Evolutionary conservation across 1,140 invertebrate genomes (phyloP), one percentile per base, ranked within the genome.

Genomic region (Dinoponera quadriceps): DNA sequence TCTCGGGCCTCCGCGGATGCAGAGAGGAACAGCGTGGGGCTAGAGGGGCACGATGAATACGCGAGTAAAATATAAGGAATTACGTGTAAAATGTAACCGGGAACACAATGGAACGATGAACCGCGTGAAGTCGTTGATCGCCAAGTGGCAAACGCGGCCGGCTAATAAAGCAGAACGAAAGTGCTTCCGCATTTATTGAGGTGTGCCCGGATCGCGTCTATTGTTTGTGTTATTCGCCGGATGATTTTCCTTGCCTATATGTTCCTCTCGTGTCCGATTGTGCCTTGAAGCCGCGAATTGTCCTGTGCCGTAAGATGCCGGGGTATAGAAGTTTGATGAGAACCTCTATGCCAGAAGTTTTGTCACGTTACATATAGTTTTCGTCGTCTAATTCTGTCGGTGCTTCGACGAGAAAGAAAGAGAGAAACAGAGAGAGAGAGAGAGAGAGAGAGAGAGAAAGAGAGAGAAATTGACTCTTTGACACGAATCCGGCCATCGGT

Each of bases 351-450:
- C 3, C 16, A 13, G 69, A 44, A 22, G 27, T n/a, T 60, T 60
- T 25, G 38, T 73, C 27, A 60, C 27, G 14, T 63, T 77, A 44
- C n/a, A n/a, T 57, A 20, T 60, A 38, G 38, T 77, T 54, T 14
- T 54, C 54, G 62, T 51, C 27, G 44, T 66, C 29, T 68, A 66
- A 54, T 77, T 68, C 5, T 9, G 18, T 38, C 7, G 18, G 0
- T 48, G 25, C 48, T 75, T 75, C 38, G 27, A 65, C 5, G 59
- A 75, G 38, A 33, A 33, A 33, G 29, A 33, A 5, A 33, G 5
- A 33, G 29, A 33, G 29, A 33, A 5, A 33, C 5, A 33, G 29
- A 33, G 29, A 33, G 29, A 33, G 29, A 33, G 29, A 33, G 29
- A 33, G 29, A 33, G 29, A 33, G 29, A 33, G 29, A 33, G 29